These are phyloP conservation scores for Sinocyclocheilus anshuiensis DNA, from an alignment of 2,113 vertebrate genomes.

Conservation along the genomic window DNA sequence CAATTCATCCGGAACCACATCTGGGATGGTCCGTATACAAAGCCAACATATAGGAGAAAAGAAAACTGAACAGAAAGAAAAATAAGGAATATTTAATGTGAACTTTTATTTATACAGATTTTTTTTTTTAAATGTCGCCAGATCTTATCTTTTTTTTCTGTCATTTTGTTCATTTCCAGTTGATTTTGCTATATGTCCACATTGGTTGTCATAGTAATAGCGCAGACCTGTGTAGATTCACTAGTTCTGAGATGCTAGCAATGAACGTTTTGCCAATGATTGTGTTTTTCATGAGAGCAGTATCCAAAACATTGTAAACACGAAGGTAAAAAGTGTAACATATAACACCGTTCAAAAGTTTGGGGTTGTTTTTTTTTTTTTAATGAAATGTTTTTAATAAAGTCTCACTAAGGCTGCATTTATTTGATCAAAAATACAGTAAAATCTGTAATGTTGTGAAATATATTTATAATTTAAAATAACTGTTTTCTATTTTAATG, in stretches of 20 bases:
- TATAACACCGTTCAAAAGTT: neutral
- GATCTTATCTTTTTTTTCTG: neutral
- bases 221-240: neutral
- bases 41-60: neutral
- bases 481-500: neutral
- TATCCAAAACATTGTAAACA: neutral
- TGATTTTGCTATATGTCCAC: neutral
- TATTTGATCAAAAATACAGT: too few relatives aligned
- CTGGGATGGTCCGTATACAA: neutral
- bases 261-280: neutral
- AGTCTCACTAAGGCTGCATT: too few relatives aligned
- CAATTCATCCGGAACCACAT: slow-evolving; percentile 11
- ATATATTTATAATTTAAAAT: too few relatives aligned
- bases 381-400: too few relatives aligned
- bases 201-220: neutral
- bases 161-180: neutral
- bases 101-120: neutral
- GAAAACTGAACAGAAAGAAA: neutral
- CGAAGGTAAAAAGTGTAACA: neutral
- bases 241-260: neutral
- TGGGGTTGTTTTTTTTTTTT: neutral
- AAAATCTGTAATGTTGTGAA: too few relatives aligned
- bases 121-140: neutral
- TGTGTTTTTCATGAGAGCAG: neutral
- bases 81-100: neutral